phyloP scores from a whole-genome alignment of 2,888 invertebrate species.

The Aelia acuminata region DNA sequence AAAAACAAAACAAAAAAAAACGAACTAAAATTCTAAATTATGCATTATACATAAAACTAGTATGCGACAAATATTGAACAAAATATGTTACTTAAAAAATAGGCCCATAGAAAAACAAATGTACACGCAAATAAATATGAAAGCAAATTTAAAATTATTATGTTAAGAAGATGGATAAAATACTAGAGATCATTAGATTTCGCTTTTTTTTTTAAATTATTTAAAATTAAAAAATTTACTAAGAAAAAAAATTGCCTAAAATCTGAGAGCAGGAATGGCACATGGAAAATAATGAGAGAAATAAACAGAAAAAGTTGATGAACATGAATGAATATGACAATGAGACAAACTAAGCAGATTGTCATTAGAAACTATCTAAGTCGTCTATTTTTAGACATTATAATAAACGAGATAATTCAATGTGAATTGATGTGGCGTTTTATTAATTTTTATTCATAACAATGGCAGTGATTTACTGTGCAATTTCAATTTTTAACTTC shows the following conservation, averaged over 20 bases:
- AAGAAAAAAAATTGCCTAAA: conserved; percentile 53
- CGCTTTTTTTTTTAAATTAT: too few species aligned
- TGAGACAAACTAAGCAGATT: conserved; percentile 41
- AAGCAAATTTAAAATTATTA: conserved; percentile 59
- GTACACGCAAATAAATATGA: conserved; percentile 59
- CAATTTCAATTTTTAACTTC: conserved; percentile 26
- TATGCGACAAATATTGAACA: conserved; percentile 29
- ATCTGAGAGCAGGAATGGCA: conserved; percentile 56
- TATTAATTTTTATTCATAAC: conserved; percentile 38
- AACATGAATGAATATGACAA: background rate
- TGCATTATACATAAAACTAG: conserved; percentile 17
- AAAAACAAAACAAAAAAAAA: conserved; percentile 47
- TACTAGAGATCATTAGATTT: conserved; percentile 62
- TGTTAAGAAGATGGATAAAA: conserved; percentile 61
- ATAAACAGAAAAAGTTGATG: conserved; percentile 32
- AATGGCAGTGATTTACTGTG: conserved; percentile 58
- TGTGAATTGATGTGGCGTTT: conserved; percentile 55
- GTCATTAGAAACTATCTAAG: conserved; percentile 18
- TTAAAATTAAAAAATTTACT: too few species aligned
- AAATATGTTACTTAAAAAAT: conserved; percentile 54
- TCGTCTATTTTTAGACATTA: conserved; percentile 50
- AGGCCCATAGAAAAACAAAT: conserved; percentile 56
- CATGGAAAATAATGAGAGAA: conserved; percentile 55
- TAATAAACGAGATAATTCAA: conserved; percentile 56
- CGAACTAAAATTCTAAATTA: conserved; percentile 53